Evolutionary conservation across 1,140 invertebrate genomes (phyloP), one percentile per base, ranked within the genome.

Genomic region (Pogonomyrmex californicus): DNA sequence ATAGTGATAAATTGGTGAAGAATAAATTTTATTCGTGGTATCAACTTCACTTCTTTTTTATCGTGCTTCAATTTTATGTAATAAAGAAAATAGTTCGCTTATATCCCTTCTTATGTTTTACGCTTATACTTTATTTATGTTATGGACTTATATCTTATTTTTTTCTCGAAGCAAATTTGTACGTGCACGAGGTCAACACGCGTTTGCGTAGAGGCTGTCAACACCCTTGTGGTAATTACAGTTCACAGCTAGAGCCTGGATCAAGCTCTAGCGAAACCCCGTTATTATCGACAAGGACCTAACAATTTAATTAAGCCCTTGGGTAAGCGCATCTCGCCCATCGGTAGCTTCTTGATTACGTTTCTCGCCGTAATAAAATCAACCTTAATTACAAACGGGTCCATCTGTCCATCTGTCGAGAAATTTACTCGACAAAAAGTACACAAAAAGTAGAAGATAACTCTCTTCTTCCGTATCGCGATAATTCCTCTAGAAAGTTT

Each of bases 291-390:
- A 63, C 41, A 44, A 41, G 36, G 36, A 12, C n/a, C 36, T 54
- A 66, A 68, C 77, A 68, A 79, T 79, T 79, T 79, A 79, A 79
- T 79, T 68, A 79, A 79, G 1, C 63, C 36, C 47, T 65, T 54
- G 62, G 36, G 36, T 66, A 44, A 66, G 1, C 62, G 7, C 47
- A 62, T 12, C 33, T 38, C 47, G 33, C 62, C 38, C 38, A 68
- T 54, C 47, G 77, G 36, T 54, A 33, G 30, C 47, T 68, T 41
- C 77, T 56, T 54, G 77, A 56, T 68, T 54, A 51, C 44, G 60
- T 36, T 23, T 66, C 77, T 30, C 60, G 30, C n/a, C 44, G 4
- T 47, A 65, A 17, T 33, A 44, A 79, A 79, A 56, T 41, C 36
- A 38, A 38, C 10, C 62, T 79, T 79, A 79, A 79, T 68, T 68